These are phyloP conservation scores for Microcebus murinus DNA, from an alignment of 2,113 vertebrate genomes.

Conservation along the genomic window DNA sequence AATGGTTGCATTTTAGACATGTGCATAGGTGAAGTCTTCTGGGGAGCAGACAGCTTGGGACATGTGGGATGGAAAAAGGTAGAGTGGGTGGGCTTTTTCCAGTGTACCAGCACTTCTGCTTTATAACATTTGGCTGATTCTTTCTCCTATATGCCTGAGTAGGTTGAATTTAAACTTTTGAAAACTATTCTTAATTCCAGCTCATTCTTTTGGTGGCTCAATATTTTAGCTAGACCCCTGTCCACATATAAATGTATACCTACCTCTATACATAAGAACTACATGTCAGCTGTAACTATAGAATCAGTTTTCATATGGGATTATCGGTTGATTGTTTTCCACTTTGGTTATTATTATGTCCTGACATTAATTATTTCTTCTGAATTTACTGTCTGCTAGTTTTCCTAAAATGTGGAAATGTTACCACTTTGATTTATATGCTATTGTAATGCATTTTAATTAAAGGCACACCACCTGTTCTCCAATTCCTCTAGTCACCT, in stretches of 20 bases:
- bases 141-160: neutral
- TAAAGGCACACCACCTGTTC: neutral
- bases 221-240: neutral
- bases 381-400: neutral
- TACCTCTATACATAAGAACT: neutral
- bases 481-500: neutral
- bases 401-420: neutral
- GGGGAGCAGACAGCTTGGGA: too few relatives aligned
- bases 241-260: neutral
- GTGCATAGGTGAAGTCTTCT: neutral
- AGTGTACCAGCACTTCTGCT: neutral
- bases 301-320: neutral
- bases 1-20: neutral
- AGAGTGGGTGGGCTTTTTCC: neutral
- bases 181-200: neutral
- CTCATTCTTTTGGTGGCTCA: neutral
- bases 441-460: constrained; percentile 52
- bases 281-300: neutral
- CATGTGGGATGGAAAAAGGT: neutral
- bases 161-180: neutral
- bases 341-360: neutral
- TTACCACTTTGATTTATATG: constrained; percentile 17
- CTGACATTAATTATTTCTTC: neutral
- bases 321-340: neutral
- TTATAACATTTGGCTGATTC: neutral